These are phyloP conservation scores for Austrolebias charrua DNA, from an alignment of 2,797 vertebrate genomes.

Conservation along the genomic window DNA sequence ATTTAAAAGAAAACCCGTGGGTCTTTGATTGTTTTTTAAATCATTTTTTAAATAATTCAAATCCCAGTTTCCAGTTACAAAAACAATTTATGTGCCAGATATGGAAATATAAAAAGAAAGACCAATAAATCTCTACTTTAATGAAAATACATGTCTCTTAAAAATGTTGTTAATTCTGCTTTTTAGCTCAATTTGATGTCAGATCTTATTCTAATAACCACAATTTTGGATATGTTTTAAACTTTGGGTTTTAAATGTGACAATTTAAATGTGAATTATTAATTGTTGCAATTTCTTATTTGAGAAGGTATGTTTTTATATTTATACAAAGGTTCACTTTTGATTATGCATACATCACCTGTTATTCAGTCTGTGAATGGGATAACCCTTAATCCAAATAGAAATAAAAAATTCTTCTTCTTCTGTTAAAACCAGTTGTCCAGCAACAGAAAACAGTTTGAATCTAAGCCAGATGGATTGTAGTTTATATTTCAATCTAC, in stretches of 20 bases:
- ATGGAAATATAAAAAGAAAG: neutral
- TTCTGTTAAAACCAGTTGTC: slow-evolving; percentile 43
- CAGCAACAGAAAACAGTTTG: slow-evolving; percentile 15
- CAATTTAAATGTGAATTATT: too few species aligned
- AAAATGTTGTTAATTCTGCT: neutral
- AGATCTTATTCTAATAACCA: slow-evolving; percentile 8
- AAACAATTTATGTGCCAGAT: neutral
- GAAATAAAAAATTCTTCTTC: slow-evolving; percentile 34
- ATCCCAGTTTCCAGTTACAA: neutral
- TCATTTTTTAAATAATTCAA: neutral
- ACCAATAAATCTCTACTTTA: neutral
- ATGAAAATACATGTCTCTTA: neutral
- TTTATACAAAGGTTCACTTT: slow-evolving; percentile 3
- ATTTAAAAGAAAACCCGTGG: neutral
- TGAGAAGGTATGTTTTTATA: too few species aligned
- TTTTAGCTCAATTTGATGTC: slow-evolving; percentile 1
- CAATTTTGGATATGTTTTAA: neutral
- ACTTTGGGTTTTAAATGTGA: too few species aligned
- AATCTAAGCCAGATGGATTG: neutral
- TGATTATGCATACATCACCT: slow-evolving; percentile 38
- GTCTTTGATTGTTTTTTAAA: neutral
- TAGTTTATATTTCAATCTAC: too few species aligned
- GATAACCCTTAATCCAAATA: slow-evolving; percentile 37
- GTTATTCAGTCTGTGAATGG: slow-evolving; percentile 37
- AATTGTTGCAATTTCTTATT: too few species aligned